These are phyloP conservation scores for Girardinus metallicus DNA, from an alignment of 2,797 vertebrate genomes.

Conservation along the genomic window DNA sequence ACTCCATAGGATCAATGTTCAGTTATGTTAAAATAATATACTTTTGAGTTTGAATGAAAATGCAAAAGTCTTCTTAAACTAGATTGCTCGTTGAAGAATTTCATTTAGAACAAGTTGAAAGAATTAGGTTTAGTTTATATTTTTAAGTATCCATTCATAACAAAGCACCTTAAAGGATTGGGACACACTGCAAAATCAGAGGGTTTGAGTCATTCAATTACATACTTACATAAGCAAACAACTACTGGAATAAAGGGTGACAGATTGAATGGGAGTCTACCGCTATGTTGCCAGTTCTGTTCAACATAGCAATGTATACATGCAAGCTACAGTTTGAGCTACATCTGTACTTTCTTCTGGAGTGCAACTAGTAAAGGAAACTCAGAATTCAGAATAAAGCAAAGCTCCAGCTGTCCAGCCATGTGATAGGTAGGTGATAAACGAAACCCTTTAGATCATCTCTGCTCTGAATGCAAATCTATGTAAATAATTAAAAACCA, in stretches of 20 bases:
- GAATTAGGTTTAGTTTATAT: not conserved
- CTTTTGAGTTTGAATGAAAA: not conserved
- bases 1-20: not conserved
- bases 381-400: constrained; percentile 18
- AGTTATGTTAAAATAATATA: not conserved
- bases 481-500: constrained; percentile 22
- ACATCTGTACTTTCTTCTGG: not conserved
- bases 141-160: not conserved
- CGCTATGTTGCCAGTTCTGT: not conserved
- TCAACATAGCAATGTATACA: not conserved
- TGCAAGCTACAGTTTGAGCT: not conserved
- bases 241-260: constrained; percentile 1
- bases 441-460: constrained; percentile 19
- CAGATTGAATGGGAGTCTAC: not conserved
- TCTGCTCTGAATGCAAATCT: constrained; percentile 8
- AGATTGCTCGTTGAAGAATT: not conserved
- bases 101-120: not conserved
- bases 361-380: constrained; percentile 2
- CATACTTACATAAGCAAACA: not conserved
- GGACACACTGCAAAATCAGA: not conserved
- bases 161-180: not conserved
- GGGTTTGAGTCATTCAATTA: not conserved
- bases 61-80: not conserved
- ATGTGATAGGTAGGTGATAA: constrained; percentile 30
- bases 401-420: constrained; percentile 34